phyloP scores from a whole-genome alignment of 1,140 invertebrate species.

The Diorhabda sublineata region DNA sequence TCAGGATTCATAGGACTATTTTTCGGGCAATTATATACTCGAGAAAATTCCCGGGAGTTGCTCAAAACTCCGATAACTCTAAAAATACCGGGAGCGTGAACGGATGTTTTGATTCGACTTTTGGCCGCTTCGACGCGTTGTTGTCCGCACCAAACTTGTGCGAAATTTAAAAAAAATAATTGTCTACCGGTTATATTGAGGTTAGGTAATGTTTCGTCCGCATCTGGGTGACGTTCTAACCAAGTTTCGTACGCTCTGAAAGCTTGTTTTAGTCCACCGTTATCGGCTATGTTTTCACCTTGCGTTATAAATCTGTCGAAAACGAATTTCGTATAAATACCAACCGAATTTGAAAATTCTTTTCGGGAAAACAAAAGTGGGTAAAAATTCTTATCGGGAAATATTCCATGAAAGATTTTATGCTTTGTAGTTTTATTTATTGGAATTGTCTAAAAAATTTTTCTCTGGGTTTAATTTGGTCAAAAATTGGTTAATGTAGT shows the following conservation, averaged over 20 bases:
- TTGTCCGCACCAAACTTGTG: constrained; percentile 66
- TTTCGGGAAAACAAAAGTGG: no score
- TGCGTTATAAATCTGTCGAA: constrained; percentile 50
- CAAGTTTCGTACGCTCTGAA: constrained; percentile 68
- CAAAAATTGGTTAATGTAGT: no score
- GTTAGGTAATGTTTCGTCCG: constrained; percentile 63
- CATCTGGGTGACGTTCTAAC: constrained; percentile 51
- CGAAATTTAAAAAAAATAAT: constrained; percentile 81
- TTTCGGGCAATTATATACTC: constrained; percentile 63
- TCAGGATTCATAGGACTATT: constrained; percentile 74
- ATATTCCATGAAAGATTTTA: no score
- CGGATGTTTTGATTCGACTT: constrained; percentile 72
- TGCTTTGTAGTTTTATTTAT: no score
- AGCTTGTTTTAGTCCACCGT: constrained; percentile 81
- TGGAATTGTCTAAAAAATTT: no score
- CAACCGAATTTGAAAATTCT: no score
- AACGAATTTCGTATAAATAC: no score
- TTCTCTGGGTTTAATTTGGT: no score
- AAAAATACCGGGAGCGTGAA: constrained; percentile 72
- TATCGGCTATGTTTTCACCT: constrained; percentile 88
- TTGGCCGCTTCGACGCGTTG: constrained; percentile 79
- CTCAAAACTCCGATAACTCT: constrained; percentile 76
- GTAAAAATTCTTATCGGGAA: no score
- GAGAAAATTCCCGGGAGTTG: constrained; percentile 75
- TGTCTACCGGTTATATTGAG: constrained; percentile 70